These are phyloP conservation scores for Loripinus fragilis DNA, from an alignment of 2,888 invertebrate species.

Conservation along the genomic window DNA sequence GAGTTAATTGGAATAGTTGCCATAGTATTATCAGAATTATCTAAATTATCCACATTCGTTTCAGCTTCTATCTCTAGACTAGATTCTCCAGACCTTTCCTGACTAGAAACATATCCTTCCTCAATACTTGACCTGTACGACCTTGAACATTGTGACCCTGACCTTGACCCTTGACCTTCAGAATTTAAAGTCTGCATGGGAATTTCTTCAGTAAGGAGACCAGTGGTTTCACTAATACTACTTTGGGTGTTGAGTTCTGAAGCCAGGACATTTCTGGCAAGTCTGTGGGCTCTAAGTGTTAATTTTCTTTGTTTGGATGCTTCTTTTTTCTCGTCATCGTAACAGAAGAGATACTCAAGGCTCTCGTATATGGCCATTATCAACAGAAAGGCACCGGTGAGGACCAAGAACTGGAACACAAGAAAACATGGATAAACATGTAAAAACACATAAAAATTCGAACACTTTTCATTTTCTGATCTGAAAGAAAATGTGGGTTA, in stretches of 20 bases:
- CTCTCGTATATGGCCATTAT: constrained; percentile 79
- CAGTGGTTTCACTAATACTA: constrained; percentile 30
- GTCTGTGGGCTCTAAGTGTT: constrained; percentile 47
- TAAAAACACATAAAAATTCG: too few species aligned
- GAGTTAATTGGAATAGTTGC: neutral
- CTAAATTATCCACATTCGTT: neutral
- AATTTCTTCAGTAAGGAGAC: constrained; percentile 51
- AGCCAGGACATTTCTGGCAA: constrained; percentile 37
- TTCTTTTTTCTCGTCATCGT: constrained; percentile 79
- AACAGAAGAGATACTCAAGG: constrained; percentile 79
- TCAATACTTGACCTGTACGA: constrained; percentile 2
- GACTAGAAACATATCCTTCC: constrained; percentile 7
- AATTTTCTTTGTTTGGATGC: constrained; percentile 55
- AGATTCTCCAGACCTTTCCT: too few species aligned
- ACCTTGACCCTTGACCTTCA: constrained; percentile 22
- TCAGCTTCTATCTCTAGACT: neutral
- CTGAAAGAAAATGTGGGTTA: too few species aligned
- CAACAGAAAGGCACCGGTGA: constrained; percentile 73
- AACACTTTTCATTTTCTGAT: too few species aligned
- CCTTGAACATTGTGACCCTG: constrained; percentile 20
- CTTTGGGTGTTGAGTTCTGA: constrained; percentile 2
- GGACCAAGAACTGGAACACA: constrained; percentile 72
- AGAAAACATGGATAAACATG: neutral
- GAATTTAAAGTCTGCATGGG: constrained; percentile 54
- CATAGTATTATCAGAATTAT: neutral